These are phyloP conservation scores for Galleria mellonella DNA, from an alignment of 1,140 invertebrate species.

Conservation along the genomic window DNA sequence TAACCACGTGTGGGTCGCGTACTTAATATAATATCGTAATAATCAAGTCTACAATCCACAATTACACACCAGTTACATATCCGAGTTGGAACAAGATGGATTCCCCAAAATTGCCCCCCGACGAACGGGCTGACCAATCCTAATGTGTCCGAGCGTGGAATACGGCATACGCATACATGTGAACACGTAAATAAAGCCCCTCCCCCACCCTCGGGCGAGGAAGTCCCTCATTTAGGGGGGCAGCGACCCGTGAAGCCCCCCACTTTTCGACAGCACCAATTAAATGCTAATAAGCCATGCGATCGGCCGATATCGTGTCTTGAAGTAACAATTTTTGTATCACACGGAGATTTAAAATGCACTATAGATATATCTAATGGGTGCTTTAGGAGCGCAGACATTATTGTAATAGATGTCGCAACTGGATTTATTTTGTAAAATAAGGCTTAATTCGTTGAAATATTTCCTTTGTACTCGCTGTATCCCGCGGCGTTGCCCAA, in stretches of 20 bases:
- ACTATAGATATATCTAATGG: no score
- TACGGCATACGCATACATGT: not conserved
- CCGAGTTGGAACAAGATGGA: not conserved
- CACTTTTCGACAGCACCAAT: conserved; percentile 54
- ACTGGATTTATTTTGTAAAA: no score
- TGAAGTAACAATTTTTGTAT: conserved; percentile 22
- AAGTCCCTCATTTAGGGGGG: conserved; percentile 58
- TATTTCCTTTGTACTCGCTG: no score
- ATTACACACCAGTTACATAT: not conserved
- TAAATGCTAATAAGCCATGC: conserved; percentile 63
- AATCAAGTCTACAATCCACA: conserved; percentile 1
- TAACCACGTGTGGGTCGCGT: not conserved
- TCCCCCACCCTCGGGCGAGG: conserved; percentile 43
- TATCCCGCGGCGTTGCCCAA: no score
- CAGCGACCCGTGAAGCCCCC: conserved; percentile 58
- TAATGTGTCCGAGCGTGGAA: conserved; percentile 1
- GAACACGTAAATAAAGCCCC: conserved; percentile 23
- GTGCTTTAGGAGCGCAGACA: no score
- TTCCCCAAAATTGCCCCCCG: not conserved
- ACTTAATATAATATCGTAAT: conserved; percentile 5
- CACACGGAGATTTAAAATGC: not conserved
- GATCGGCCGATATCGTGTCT: conserved; percentile 34
- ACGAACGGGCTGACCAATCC: not conserved
- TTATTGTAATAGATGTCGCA: no score
- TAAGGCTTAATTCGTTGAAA: no score